Percentiles rank a stretch among this genome's conserved stretches.
Evolutionary conservation across 1,140 invertebrate genomes (phyloP).

Genomic region (Diachasmimorpha longicaudata): DNA sequence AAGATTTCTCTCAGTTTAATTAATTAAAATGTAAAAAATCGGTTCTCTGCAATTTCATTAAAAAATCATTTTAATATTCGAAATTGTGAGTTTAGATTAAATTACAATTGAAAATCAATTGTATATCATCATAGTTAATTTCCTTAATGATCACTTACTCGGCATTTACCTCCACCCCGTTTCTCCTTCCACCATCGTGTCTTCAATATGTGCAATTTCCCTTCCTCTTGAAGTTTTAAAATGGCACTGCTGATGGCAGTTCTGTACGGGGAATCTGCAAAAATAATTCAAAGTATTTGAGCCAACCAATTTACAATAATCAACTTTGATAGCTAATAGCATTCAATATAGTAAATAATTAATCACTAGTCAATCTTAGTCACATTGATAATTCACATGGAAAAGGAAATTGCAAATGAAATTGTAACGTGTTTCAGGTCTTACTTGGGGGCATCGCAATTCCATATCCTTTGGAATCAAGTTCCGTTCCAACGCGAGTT

Average conservation of each 20-base stretch:
- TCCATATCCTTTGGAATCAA: conserved; percentile 92
- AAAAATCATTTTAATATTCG: not conserved
- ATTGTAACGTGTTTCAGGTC: no score
- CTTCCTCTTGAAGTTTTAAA: conserved; percentile 91
- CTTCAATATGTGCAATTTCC: conserved; percentile 89
- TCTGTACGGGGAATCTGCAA: conserved; percentile 83
- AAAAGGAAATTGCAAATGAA: no score
- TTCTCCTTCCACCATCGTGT: conserved; percentile 96
- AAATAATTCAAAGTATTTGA: not conserved
- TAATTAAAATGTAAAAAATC: no score
- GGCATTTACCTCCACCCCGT: conserved; percentile 80
- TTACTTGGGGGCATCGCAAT: conserved; percentile 91
- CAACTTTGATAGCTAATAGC: not conserved
- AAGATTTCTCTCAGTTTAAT: no score
- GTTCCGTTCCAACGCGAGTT: conserved; percentile 86
- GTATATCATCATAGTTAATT: no score
- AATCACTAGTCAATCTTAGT: no score
- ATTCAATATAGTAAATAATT: not conserved
- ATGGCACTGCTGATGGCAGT: conserved; percentile 88
- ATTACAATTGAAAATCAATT: no score
- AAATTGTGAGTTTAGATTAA: no score
- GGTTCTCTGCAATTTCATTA: no score
- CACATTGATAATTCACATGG: no score
- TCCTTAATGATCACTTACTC: conserved; percentile 63
- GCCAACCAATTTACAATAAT: not conserved